phyloP scores from a whole-genome alignment of 2,888 invertebrate species.

The Acanthopleura granulata region DNA sequence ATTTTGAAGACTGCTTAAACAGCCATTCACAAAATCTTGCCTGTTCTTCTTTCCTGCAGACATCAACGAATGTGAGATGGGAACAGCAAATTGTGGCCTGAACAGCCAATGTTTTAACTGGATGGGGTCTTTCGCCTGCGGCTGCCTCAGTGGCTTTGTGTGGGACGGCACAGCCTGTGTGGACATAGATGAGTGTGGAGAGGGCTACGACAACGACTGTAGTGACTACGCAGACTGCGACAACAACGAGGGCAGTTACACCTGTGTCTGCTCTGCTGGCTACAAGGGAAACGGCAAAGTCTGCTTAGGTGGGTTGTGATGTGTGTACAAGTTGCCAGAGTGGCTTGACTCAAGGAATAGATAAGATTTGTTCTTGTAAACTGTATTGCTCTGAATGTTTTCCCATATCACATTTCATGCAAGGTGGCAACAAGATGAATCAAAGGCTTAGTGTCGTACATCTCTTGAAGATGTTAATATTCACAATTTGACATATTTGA shows the following conservation, averaged over 20 bases:
- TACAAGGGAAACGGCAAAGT: constrained; percentile 11
- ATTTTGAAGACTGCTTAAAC: too few species aligned
- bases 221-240: constrained; percentile 19
- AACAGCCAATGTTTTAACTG: constrained; percentile 21
- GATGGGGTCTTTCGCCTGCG: constrained; percentile 25
- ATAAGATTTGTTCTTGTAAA: too few species aligned
- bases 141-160: constrained; percentile 25
- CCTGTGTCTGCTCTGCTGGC: constrained; percentile 25
- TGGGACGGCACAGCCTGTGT: constrained; percentile 21
- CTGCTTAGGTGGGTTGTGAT: constrained; percentile 16
- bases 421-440: too few species aligned
- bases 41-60: background rate
- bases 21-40: too few species aligned
- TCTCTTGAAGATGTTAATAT: too few species aligned
- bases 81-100: constrained; percentile 7
- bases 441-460: too few species aligned
- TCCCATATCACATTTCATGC: too few species aligned
- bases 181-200: constrained; percentile 24
- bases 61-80: constrained; percentile 20
- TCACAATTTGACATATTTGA: too few species aligned
- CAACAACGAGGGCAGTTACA: constrained; percentile 25
- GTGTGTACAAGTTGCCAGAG: too few species aligned
- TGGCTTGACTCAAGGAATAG: too few species aligned
- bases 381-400: too few species aligned
- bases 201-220: constrained; percentile 19